phyloP scores from a whole-genome alignment of 2,888 invertebrate species.

The Hedychridium roseum region DNA sequence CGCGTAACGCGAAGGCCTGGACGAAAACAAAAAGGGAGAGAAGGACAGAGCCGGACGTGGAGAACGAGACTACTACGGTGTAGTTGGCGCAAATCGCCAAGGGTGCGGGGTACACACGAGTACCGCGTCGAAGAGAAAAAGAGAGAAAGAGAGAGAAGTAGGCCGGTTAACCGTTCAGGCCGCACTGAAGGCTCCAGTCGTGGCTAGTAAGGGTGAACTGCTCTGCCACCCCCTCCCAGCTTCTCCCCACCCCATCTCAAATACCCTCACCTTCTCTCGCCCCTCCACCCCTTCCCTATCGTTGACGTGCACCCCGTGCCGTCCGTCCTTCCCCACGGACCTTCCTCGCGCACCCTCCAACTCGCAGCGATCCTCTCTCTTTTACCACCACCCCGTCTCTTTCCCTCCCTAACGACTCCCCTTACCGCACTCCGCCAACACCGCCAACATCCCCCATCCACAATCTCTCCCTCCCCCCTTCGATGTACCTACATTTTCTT shows the following conservation, averaged over 20 bases:
- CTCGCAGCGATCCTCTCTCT: too few relatives aligned
- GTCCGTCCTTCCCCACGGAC: too few relatives aligned
- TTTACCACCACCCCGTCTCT: constrained; percentile 33
- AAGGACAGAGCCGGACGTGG: too few relatives aligned
- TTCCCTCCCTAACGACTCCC: constrained; percentile 28
- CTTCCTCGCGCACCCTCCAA: too few relatives aligned
- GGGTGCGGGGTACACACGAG: too few relatives aligned
- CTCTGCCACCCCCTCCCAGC: constrained; percentile 42
- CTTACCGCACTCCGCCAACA: constrained; percentile 17
- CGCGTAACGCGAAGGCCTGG: neutral
- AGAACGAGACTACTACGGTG: too few relatives aligned
- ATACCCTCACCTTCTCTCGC: too few relatives aligned
- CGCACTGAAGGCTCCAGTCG: constrained; percentile 57
- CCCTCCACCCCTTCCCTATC: constrained; percentile 38
- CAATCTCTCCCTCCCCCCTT: constrained; percentile 22
- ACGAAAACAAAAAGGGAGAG: neutral
- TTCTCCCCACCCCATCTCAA: constrained; percentile 40
- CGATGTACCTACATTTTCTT: neutral
- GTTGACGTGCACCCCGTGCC: too few relatives aligned
- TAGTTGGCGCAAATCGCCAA: too few relatives aligned
- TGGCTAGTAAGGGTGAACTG: constrained; percentile 51
- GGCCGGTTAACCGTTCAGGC: constrained; percentile 63
- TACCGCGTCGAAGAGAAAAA: too few relatives aligned
- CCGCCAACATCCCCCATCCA: constrained; percentile 6
- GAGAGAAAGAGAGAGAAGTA: constrained; percentile 43